Evolutionary conservation across 2,888 invertebrate species (phyloP), one percentile per base, ranked within the genome.

Genomic region (Timema podura): DNA sequence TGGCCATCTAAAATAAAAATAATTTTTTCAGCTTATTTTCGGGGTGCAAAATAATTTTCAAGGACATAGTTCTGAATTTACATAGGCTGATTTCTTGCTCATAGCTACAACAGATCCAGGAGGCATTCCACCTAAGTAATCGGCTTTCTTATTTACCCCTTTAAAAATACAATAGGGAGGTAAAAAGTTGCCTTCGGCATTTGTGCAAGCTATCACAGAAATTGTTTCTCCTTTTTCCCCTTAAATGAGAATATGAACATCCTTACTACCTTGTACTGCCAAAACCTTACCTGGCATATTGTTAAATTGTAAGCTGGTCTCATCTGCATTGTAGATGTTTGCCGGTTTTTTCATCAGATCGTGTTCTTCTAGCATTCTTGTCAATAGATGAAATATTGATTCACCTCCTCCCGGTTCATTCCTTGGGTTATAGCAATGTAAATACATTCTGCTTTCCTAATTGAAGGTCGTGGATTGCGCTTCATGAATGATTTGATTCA

Each of bases 171-270:
- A 66, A 30, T 66, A 66, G 30, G 61, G 30, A 1, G 61, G 30
- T 1, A 61, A 15, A 61, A 61, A 61, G 45, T 11, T 61, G 11
- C 61, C 30, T 61, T 61, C 61, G 45, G 61, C 61, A 61, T 61
- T 61, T 61, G 61, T 30, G 30, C 74, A 71, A 46, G 72, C 74
- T 8, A 79, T 74, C 6, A 80, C 64, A 2, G 78, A 75, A 46
- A 78, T 75, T 0, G 77, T 79, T 74, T 80, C 77, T 7, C 77
- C 77, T 70, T 74, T 76, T 74, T 77, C 76, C 16, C 69, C 71
- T 13, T 76, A 75, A 68, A 76, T 76, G 16, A 78, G 64, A 6
- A 69, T 71, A 59, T 68, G 59, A 67, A 77, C 76, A 65, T 71
- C 71, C 49, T 44, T 70, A 16, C 49, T 66, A 11, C 49, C 30